Evolutionary conservation across 2,888 invertebrate species (phyloP), one percentile per base, ranked within the genome.

Genomic region (Melipona bicolor): DNA sequence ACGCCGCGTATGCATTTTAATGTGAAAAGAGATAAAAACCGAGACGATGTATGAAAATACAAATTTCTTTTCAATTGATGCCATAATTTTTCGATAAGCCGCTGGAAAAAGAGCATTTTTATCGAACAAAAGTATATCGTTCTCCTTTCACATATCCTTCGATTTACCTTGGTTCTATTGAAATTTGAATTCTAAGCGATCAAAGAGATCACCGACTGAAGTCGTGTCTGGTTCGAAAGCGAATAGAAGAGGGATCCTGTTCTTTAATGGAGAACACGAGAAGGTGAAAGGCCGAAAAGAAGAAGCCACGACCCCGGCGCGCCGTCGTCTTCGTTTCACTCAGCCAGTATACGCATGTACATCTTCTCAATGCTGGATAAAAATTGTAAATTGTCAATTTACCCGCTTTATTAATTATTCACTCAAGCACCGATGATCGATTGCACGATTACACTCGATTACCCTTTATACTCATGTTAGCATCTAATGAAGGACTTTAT

Each of bases 151-250:
- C 56, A 67, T 52, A 75, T 72, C 68, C 68, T 50, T 79, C 83
- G 71, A 82, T 84, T 84, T 70, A 56, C 50, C 61, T 69, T 19
- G 59, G 59, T 49, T 59, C 83, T 52, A 84, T 84, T 83, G 83
- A 83, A 84, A 84, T 78, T 79, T 65, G 87, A 80, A 79, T 80
- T 83, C 80, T 73, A 74, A 82, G 77, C 72, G 80, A 68, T 61
- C 78, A 81, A 83, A 87, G 77, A 59, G 79, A 87, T 83, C 77
- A 81, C 72, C 49, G n/a, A 64, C 61, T 43, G 76, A 19, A 68
- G 74, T 43, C 65, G 69, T 54, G 36, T 73, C 36, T 43, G 36
- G 49, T 67, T 67, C 73, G 69, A 81, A 43, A 61, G 71, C 68
- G 82, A 84, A 82, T 72, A 69, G 78, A 59, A 67, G 4, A 59